phyloP scores from a whole-genome alignment of 2,888 invertebrate genomes.

The Hydrotaea diabolus region DNA sequence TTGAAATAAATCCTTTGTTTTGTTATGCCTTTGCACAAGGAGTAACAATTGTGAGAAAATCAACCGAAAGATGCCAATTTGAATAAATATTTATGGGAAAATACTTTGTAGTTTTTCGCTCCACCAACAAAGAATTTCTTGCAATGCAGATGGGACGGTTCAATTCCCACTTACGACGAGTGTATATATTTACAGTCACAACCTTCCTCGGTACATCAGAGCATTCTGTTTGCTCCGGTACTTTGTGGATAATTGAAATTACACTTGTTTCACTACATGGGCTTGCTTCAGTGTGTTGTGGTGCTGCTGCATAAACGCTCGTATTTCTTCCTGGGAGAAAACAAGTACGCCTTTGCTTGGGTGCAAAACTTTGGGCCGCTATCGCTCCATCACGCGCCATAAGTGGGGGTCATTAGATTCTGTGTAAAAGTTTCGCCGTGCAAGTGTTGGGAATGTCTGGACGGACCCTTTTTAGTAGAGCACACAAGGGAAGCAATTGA shows the following conservation, averaged over 20 bases:
- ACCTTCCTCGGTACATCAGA: neutral
- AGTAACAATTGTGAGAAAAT: constrained; percentile 3
- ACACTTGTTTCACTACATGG: constrained; percentile 12
- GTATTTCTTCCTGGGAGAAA: neutral
- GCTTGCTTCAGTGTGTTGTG: neutral
- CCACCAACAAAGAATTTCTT: too few species aligned
- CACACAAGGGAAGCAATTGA: constrained; percentile 19
- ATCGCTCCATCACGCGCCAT: neutral
- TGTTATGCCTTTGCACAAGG: neutral
- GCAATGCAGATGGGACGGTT: too few species aligned
- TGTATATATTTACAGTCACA: constrained; percentile 5
- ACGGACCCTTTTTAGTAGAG: neutral
- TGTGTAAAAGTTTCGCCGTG: neutral
- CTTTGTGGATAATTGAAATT: constrained; percentile 20
- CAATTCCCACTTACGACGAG: constrained; percentile 1
- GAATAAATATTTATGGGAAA: neutral
- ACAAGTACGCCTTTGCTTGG: neutral
- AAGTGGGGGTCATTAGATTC: constrained; percentile 29
- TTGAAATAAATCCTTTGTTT: constrained; percentile 23
- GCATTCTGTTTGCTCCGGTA: neutral
- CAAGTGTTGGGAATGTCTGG: constrained; percentile 17
- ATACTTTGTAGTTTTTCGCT: too few species aligned
- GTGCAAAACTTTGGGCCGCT: neutral
- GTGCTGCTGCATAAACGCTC: neutral
- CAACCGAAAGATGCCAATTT: neutral